Evolutionary conservation across 2,797 vertebrate species (phyloP).

Genomic region (Enteromius radiatus): DNA sequence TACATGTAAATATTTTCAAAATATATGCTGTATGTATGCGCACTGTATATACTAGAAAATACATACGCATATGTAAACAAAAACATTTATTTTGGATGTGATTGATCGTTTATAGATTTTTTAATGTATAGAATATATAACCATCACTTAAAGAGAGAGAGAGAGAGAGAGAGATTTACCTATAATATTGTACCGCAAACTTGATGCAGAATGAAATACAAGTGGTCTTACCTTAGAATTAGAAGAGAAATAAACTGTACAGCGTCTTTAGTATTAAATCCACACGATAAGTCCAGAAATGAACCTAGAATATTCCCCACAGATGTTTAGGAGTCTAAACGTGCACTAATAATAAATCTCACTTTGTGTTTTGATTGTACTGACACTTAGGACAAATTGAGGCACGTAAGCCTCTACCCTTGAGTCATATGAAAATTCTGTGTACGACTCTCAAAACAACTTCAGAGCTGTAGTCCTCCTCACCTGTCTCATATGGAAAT

Average conservation of each 20-base stretch:
- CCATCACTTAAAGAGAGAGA: not conserved
- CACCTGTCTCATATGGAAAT: slow-evolving; percentile 27
- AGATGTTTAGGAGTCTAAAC: not conserved
- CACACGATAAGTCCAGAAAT: not conserved
- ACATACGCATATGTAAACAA: too few species aligned
- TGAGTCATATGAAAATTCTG: slow-evolving; percentile 35
- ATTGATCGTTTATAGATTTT: too few species aligned
- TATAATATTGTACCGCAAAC: not conserved
- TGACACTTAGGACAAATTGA: slow-evolving; percentile 32
- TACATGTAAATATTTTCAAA: too few species aligned
- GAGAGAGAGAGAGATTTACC: not conserved
- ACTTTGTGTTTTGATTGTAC: slow-evolving; percentile 27
- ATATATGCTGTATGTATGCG: too few species aligned
- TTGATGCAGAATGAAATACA: not conserved
- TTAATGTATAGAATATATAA: too few species aligned
- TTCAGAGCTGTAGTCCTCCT: not conserved
- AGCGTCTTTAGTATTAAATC: not conserved
- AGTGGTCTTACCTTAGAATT: slow-evolving; percentile 14
- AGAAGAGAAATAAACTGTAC: not conserved
- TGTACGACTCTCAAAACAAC: not conserved
- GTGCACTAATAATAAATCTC: slow-evolving; percentile 4
- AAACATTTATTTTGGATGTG: too few species aligned
- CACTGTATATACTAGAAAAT: too few species aligned
- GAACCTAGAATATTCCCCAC: not conserved
- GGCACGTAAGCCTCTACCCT: slow-evolving; percentile 30